phyloP scores from a whole-genome alignment of 2,888 invertebrate genomes.

The Tridacna gigas region DNA sequence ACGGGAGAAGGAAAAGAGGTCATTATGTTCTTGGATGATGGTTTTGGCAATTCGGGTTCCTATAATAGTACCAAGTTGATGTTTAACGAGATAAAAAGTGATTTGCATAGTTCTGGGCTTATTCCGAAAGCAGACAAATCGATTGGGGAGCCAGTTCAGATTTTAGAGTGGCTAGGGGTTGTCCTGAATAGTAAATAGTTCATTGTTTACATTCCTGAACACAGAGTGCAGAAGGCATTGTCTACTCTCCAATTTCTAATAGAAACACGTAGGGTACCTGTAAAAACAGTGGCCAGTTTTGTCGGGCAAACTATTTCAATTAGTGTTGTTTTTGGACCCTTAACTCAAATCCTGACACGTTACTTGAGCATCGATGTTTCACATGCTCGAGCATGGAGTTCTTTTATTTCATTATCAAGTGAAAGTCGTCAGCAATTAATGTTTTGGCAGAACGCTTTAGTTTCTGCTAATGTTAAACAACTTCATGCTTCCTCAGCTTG shows the following conservation, averaged over 20 bases:
- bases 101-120: background rate
- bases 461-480: background rate
- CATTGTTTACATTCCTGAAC: constrained; percentile 6
- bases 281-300: constrained; percentile 28
- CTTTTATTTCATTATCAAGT: constrained; percentile 16
- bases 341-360: constrained; percentile 28
- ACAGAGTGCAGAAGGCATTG: constrained; percentile 9
- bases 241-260: background rate
- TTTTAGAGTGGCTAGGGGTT: no score
- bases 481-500: background rate
- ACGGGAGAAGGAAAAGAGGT: constrained; percentile 23
- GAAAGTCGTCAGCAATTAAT: constrained; percentile 1
- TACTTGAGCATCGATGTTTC: constrained; percentile 32
- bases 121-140: background rate
- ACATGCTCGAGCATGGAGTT: constrained; percentile 33
- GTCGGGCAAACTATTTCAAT: constrained; percentile 40
- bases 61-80: background rate
- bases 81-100: background rate
- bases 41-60: constrained; percentile 5
- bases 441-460: constrained; percentile 2
- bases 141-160: background rate
- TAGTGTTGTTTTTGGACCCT: constrained; percentile 32
- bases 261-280: no score
- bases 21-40: constrained; percentile 36
- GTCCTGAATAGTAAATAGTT: no score